phyloP scores from a whole-genome alignment of 2,797 vertebrate genomes.

The Phoxinus dragarum region DNA sequence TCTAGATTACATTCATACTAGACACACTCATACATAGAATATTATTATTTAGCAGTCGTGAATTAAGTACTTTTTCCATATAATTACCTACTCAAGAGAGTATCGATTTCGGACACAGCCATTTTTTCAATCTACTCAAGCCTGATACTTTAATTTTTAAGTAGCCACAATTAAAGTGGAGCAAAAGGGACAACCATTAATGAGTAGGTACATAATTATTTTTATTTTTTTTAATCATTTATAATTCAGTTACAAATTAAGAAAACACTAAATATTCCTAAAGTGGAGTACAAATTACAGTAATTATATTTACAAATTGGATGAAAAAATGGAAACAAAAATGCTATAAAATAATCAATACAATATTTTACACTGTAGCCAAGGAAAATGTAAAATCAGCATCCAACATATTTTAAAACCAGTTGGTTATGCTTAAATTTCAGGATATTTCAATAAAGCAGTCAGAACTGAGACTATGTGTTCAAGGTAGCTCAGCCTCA shows the following conservation, averaged over 20 bases:
- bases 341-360: not conserved
- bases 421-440: not conserved
- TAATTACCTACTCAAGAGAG: too few species aligned
- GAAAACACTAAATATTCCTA: not conserved
- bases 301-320: not conserved
- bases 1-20: too few species aligned
- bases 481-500: slow-evolving; percentile 52
- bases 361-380: not conserved
- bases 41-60: too few species aligned
- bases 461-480: slow-evolving; percentile 3
- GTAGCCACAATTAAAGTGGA: not conserved
- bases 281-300: not conserved
- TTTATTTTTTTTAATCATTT: not conserved
- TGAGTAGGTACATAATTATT: not conserved
- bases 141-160: not conserved
- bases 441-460: not conserved
- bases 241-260: not conserved
- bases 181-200: not conserved
- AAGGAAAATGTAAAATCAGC: not conserved
- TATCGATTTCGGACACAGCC: too few species aligned
- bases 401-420: not conserved
- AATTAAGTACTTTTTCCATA: too few species aligned
- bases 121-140: not conserved
- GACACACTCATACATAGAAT: too few species aligned
- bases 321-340: not conserved